Evolutionary conservation across 2,888 invertebrate genomes (phyloP), one percentile per base, ranked within the genome.

Genomic region (Dasypogon diadema): DNA sequence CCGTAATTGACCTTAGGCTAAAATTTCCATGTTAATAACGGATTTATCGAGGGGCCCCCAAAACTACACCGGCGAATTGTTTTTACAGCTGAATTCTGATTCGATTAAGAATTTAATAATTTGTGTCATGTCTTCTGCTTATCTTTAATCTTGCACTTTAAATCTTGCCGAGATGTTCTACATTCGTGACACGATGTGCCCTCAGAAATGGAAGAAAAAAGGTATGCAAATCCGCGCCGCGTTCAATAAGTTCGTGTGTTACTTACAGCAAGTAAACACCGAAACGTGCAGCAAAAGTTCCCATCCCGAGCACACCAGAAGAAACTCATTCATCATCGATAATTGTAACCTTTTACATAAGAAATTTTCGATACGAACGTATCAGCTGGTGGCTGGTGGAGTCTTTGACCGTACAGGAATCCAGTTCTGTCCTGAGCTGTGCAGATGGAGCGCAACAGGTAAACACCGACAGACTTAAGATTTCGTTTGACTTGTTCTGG

Each of bases 321-420:
- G n/a, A n/a, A n/a, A 34, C 37, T 60, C 60, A 60, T 60, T 60
- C 60, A 60, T 60, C 60, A 60, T 60, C 60, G 60, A 37, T 60
- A 60, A 60, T 60, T 60, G 60, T 60, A 60, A 60, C 60, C 60
- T 42, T 60, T 60, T 60, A 60, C 60, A 60, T 60, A 60, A 60
- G 60, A 60, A 60, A 60, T 37, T 18, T 60, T 60, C 37, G 60
- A 60, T 60, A 16, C 26, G 37, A 37, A 60, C 34, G 37, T 34
- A 60, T 60, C 60, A 60, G 60, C 60, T 60, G n/a, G 37, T 42
- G 42, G 42, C 37, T 18, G 60, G n/a, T 16, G 60, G 16, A 60
- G 60, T 60, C 60, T 60, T 60, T 60, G 60, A 60, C 60, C 60
- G 60, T 21, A 1, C 21, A 37, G 60, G 60, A 60, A 60, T 60